Base-by-base conservation (phyloP, 2,797 vertebrate genomes). In the Anabacerthia variegaticeps region DNA sequence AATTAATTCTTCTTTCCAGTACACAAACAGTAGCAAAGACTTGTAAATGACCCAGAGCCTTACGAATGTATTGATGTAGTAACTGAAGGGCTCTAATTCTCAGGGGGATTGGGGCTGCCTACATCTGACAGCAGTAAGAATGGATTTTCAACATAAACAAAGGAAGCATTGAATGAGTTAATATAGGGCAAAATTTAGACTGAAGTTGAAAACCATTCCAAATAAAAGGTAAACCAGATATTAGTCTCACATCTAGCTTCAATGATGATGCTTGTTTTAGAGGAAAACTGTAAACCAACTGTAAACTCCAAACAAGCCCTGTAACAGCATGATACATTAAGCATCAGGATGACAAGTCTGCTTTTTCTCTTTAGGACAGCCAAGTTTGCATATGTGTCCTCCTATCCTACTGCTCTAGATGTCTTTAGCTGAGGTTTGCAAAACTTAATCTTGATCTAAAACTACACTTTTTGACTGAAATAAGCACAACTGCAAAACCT, bases 91-190 rank as follows among this genome's bases (percentile, higher is more conserved):
- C 62, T 92, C 32, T 1, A 12, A 23, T 73, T 73, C 34, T 58
- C 36, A 67, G 15, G 18, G 7, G 22, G 26, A 46, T 0, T 23
- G 9, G 36, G 34, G 34, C 37, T 80, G 49, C 52, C 39, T 41
- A 11, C 15, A 55, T 18, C 37, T 39, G 39, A 44, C 12, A 58
- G 32, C 36, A 66, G 9, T 3, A 65, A 43, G 28, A 66, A 72
- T 0, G 0, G 74, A 49, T 44, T 74, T 6, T 14, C 22, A 73
- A 63, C 10, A 46, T 8, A 41, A 59, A 41, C 0, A 2, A 62
- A 79, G 11, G 8, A 88, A 80, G 26, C 20, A 48, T 0, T 14
- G 54, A 65, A 58, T 14, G 7, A 68, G 72, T 51, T 80, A 56
- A 63, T 21, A 74, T 0, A 54, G 6, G 67, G 54, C 24, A 91